These are phyloP conservation scores for Zygothrica quintamaculata DNA, from an alignment of 2,888 invertebrate species.

Conservation along the genomic window DNA sequence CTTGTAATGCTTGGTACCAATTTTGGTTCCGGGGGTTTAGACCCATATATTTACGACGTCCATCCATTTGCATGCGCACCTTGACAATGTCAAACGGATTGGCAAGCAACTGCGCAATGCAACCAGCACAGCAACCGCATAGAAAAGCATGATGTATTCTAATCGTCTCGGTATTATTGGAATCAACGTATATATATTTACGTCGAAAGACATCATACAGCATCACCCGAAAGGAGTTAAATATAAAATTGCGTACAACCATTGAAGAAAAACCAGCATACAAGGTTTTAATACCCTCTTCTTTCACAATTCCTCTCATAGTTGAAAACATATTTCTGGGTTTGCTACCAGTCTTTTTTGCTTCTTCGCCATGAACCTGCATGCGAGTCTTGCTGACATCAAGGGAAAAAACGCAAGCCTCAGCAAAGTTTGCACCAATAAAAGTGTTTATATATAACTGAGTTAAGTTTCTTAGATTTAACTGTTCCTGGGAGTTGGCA, in stretches of 20 bases:
- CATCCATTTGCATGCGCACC: conserved; percentile 57
- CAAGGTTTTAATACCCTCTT: conserved; percentile 37
- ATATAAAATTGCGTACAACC: conserved; percentile 54
- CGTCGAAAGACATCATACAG: conserved; percentile 59
- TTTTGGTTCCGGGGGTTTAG: conserved; percentile 25
- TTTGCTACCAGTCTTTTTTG: conserved; percentile 27
- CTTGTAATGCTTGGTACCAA: conserved; percentile 7
- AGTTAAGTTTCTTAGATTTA: conserved; percentile 17
- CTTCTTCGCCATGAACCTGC: conserved; percentile 54
- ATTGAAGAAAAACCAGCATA: conserved; percentile 58
- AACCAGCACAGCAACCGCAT: conserved; percentile 51
- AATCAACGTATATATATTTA: conserved; percentile 18
- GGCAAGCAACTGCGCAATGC: conserved; percentile 51
- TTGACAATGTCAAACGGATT: conserved; percentile 62
- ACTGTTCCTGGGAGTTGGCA: conserved; percentile 10
- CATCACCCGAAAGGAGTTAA: conserved; percentile 58
- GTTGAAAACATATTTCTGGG: conserved; percentile 29
- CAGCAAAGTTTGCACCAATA: conserved; percentile 55
- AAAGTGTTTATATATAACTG: conserved; percentile 57
- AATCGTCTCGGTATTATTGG: conserved; percentile 13
- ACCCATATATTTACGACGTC: conserved; percentile 34
- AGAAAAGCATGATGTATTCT: conserved; percentile 33
- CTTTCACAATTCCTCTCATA: conserved; percentile 8
- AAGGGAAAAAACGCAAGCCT: conserved; percentile 40
- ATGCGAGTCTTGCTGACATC: conserved; percentile 59